These are phyloP conservation scores for Enteromius paludinosus DNA, from an alignment of 2,797 vertebrate genomes.

Conservation along the genomic window DNA sequence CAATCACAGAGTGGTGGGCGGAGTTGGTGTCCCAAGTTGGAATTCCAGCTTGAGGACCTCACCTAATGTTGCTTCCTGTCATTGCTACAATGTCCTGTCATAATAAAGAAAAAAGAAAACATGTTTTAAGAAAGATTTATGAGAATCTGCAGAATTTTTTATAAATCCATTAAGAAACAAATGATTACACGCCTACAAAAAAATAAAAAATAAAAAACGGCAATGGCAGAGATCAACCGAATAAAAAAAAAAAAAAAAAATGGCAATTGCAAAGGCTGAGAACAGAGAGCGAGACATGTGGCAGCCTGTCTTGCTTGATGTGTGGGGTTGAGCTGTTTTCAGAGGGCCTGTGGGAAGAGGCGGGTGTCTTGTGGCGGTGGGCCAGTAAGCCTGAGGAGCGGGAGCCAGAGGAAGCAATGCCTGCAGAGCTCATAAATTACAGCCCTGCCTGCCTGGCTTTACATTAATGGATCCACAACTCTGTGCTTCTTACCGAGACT, in stretches of 20 bases:
- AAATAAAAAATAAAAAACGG: background rate
- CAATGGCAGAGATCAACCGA: slow-evolving; percentile 5
- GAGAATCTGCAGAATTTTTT: background rate
- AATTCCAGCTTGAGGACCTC: too few species aligned
- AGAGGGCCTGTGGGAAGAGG: slow-evolving; percentile 67
- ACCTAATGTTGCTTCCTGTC: too few species aligned
- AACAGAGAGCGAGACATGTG: slow-evolving; percentile 26
- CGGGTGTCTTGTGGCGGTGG: slow-evolving; percentile 75
- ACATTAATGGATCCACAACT: slow-evolving; percentile 76
- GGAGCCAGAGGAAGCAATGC: slow-evolving; percentile 73
- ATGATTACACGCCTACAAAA: background rate
- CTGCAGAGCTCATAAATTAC: slow-evolving; percentile 83
- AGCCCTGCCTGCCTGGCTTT: slow-evolving; percentile 79
- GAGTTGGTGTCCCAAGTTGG: too few species aligned
- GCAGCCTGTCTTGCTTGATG: slow-evolving; percentile 37
- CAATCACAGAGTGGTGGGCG: too few species aligned
- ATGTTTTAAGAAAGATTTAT: background rate
- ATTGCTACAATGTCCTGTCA: background rate
- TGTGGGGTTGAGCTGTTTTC: slow-evolving; percentile 62
- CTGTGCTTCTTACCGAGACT: slow-evolving; percentile 38
- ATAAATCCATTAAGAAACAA: background rate
- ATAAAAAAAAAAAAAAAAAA: background rate
- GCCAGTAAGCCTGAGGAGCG: slow-evolving; percentile 74
- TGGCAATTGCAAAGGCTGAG: background rate
- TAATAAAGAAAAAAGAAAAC: background rate